These are phyloP conservation scores for Dipodomys ordii DNA, from an alignment of 2,113 vertebrate genomes.

Conservation along the genomic window DNA sequence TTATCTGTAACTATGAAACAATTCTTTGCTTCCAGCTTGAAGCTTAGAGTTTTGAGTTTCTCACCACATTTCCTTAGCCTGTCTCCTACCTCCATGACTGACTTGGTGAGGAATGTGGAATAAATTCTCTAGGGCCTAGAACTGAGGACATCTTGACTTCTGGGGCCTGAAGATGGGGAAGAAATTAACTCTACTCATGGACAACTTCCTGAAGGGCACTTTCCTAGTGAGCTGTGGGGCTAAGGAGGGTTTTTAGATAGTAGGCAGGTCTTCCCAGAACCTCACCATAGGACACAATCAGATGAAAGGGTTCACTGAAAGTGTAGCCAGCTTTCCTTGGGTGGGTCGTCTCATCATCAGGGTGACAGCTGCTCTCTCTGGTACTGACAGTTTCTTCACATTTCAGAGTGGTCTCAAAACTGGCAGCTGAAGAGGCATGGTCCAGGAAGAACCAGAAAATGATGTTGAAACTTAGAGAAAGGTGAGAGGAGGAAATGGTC, in stretches of 20 bases:
- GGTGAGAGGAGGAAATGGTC: not conserved
- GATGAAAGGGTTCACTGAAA: slow-evolving; percentile 77
- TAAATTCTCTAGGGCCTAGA: not conserved
- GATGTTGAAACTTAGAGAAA: not conserved
- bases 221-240: not conserved
- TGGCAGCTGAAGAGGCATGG: not conserved
- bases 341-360: rapidly evolving
- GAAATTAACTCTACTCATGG: not conserved
- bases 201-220: not conserved
- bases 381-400: slow-evolving; percentile 33
- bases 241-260: not conserved
- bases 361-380: slow-evolving; percentile 20
- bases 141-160: not conserved
- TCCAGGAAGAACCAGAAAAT: not conserved
- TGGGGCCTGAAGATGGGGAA: not conserved
- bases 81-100: not conserved
- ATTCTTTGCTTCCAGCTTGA: not conserved
- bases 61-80: not conserved
- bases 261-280: not conserved
- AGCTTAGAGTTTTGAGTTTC: not conserved
- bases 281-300: slow-evolving; percentile 78
- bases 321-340: slow-evolving; percentile 36
- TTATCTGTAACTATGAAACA: not conserved
- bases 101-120: not conserved
- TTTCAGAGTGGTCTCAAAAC: not conserved